Conservation (phyloP, 2,113 vertebrate species). For the Pardalotus punctatus region DNA sequence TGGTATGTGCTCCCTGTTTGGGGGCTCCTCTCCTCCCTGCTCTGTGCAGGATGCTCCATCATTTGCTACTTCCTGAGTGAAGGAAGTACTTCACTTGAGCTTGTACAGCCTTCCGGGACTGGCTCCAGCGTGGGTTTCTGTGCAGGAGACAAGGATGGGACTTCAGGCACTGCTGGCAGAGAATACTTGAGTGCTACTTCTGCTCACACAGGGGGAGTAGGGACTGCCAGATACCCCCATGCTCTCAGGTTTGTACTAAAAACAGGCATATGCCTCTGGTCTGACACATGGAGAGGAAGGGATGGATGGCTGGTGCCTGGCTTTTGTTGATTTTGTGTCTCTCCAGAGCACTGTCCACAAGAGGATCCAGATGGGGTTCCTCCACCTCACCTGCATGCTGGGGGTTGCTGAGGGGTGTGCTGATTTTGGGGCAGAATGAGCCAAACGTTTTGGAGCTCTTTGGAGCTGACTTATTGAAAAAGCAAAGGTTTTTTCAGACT, state of each 20-base stretch:
- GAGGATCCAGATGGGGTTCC: background rate
- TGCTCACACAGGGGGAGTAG: background rate
- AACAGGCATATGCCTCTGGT: background rate
- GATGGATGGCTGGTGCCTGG: background rate
- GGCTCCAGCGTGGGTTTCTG: background rate
- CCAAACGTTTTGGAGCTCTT: background rate
- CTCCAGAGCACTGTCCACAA: background rate
- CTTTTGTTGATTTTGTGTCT: background rate
- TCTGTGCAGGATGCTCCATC: background rate
- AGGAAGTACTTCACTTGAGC: too few species aligned
- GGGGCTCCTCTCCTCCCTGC: background rate
- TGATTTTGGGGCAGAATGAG: background rate
- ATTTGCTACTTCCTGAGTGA: background rate
- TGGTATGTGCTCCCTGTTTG: rapidly evolving
- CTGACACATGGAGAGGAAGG: background rate
- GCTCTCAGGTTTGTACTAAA: background rate
- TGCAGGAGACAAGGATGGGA: background rate
- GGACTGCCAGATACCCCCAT: background rate
- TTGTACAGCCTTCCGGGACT: background rate
- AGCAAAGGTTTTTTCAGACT: background rate
- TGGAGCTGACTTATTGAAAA: background rate
- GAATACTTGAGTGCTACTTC: background rate
- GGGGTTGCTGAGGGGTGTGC: background rate
- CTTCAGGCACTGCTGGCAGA: background rate
- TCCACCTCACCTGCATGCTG: background rate